phyloP scores from a whole-genome alignment of 1,140 invertebrate species.

The Drosophila punjabiensis region DNA sequence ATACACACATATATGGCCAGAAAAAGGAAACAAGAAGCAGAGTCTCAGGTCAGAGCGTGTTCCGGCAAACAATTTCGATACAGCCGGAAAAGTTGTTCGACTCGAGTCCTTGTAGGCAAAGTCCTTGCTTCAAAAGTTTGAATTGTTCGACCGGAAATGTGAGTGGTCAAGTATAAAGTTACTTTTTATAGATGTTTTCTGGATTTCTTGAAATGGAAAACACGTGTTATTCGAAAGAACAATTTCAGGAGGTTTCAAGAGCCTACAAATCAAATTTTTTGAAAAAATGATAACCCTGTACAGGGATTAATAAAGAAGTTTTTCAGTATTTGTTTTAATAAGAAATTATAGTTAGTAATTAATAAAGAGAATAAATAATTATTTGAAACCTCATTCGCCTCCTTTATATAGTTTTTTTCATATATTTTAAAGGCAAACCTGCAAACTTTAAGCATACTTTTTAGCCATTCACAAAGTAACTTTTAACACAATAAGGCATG shows the following conservation, averaged over 20 bases:
- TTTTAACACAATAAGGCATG: not conserved
- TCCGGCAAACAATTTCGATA: conserved; percentile 46
- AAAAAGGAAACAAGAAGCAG: conserved; percentile 11
- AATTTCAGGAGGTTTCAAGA: not conserved
- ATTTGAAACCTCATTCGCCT: not conserved
- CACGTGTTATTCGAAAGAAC: not conserved
- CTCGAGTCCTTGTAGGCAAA: conserved; percentile 1
- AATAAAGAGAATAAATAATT: not conserved
- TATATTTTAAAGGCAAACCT: not conserved
- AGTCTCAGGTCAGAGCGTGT: conserved; percentile 25
- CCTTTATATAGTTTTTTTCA: not conserved
- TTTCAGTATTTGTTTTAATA: not conserved
- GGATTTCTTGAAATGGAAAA: not conserved
- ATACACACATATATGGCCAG: conserved; percentile 16
- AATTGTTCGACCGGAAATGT: conserved; percentile 12
- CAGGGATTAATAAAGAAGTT: not conserved
- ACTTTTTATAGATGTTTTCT: not conserved
- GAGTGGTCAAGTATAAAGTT: conserved; percentile 5
- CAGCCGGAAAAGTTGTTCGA: conserved; percentile 14
- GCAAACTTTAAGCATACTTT: not conserved
- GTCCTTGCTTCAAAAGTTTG: conserved; percentile 16
- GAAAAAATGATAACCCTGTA: not conserved
- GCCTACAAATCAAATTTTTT: not conserved
- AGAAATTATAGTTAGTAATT: not conserved
- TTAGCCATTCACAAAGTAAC: not conserved